Percentiles rank a stretch among this genome's conserved stretches.
Evolutionary conservation across 2,797 vertebrate genomes (phyloP).

Genomic region (Odontamblyopus rebecca): DNA sequence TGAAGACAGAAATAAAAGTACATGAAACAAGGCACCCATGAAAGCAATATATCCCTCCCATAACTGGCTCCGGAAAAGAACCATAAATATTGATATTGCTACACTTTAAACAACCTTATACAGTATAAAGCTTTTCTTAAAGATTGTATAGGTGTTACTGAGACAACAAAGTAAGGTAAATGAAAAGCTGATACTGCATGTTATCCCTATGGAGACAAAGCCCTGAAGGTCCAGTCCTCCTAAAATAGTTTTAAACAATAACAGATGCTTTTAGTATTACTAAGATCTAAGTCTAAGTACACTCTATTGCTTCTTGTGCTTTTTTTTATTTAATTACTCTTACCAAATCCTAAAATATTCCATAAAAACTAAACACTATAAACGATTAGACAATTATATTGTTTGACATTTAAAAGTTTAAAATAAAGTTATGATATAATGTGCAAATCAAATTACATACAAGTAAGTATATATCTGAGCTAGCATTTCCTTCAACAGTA

Average conservation of each 20-base stretch:
- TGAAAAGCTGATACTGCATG: conserved; percentile 19
- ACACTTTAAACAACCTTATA: neutral
- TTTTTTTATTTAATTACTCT: conserved; percentile 43
- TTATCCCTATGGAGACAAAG: conserved; percentile 14
- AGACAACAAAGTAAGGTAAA: neutral
- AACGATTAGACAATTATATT: conserved; percentile 19
- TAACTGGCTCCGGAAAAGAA: neutral
- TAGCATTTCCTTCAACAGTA: conserved; percentile 34
- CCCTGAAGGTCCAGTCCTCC: conserved; percentile 9
- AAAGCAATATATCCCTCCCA: neutral
- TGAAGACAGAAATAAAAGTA: conserved; percentile 29
- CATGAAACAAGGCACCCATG: conserved; percentile 19
- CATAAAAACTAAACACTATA: conserved; percentile 23
- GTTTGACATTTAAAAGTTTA: conserved; percentile 42
- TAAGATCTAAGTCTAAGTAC: too few relatives aligned
- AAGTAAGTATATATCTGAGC: conserved; percentile 37
- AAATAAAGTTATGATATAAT: conserved; percentile 67
- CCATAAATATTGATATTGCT: neutral
- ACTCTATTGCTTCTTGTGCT: conserved; percentile 49
- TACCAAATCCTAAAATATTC: conserved; percentile 19
- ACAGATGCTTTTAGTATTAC: conserved; percentile 16
- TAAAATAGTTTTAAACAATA: conserved; percentile 6
- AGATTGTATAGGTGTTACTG: neutral
- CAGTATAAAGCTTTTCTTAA: neutral
- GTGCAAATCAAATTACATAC: conserved; percentile 76